phyloP scores from a whole-genome alignment of 1,140 invertebrate genomes.

The Babylonia areolata region DNA sequence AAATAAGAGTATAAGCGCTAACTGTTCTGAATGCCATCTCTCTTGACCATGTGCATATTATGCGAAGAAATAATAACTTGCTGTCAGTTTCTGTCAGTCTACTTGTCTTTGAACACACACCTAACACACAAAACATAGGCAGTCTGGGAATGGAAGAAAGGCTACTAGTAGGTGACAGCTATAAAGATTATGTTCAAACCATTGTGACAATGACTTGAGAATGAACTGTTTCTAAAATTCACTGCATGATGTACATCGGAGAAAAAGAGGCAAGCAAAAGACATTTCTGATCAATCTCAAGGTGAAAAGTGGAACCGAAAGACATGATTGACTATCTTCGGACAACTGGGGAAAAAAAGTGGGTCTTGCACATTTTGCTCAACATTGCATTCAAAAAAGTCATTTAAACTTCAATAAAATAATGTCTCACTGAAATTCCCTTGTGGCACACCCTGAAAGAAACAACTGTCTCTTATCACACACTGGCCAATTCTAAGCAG shows the following conservation, averaged over 20 bases:
- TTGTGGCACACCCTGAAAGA: background rate
- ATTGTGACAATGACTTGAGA: background rate
- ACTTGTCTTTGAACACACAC: background rate
- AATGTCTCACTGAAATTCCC: background rate
- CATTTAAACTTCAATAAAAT: background rate
- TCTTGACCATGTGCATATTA: background rate
- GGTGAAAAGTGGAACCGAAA: background rate
- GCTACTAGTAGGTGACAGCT: background rate
- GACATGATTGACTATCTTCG: background rate
- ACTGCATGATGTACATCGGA: background rate
- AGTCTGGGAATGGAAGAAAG: background rate
- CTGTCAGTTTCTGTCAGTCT: background rate
- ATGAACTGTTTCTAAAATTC: background rate
- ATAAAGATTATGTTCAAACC: background rate
- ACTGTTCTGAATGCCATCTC: background rate
- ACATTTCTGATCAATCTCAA: background rate
- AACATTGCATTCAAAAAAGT: background rate
- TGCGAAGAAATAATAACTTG: background rate
- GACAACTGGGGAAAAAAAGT: background rate
- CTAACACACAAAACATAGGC: no score
- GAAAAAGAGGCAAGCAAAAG: background rate
- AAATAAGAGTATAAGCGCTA: background rate
- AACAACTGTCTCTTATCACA: constrained; percentile 26
- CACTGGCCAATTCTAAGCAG: background rate
- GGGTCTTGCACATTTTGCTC: background rate